A percentile compares a stretch with the other conserved stretches of the same genome.
Evolutionary conservation across 2,888 invertebrate species (phyloP).

Genomic region (Tenthredo amoena): DNA sequence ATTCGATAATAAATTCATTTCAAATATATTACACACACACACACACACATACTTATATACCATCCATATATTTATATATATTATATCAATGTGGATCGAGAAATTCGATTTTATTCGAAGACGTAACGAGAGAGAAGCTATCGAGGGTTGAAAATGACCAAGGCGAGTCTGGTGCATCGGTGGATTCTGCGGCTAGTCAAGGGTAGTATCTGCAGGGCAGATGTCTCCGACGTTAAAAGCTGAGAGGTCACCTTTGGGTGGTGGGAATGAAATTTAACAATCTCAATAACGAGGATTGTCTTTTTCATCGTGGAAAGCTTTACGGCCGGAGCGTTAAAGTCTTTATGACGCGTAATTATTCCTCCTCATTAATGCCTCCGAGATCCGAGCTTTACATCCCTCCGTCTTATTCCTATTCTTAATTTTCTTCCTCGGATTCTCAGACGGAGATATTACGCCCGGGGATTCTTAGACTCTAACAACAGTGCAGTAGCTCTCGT

Average conservation of each 20-base stretch:
- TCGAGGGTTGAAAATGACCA: no score
- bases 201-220: background rate
- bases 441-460: no score
- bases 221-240: background rate
- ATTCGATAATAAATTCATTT: background rate
- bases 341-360: conserved; percentile 48
- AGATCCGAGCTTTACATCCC: conserved; percentile 7
- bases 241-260: background rate
- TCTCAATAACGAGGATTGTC: conserved; percentile 42
- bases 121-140: no score
- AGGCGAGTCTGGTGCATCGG: background rate
- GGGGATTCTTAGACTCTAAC: background rate
- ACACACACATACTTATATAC: no score
- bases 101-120: no score
- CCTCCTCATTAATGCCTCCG: conserved; percentile 47
- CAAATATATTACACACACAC: background rate
- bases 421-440: background rate
- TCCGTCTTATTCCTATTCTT: background rate
- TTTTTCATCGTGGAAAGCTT: conserved; percentile 37
- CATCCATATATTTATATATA: no score
- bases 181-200: background rate
- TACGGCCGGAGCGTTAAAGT: conserved; percentile 20
- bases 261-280: conserved; percentile 40
- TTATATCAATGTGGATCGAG: background rate
- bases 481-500: background rate